Base-by-base conservation (phyloP, 2,797 vertebrate species). In the Monodelphis domestica region DNA sequence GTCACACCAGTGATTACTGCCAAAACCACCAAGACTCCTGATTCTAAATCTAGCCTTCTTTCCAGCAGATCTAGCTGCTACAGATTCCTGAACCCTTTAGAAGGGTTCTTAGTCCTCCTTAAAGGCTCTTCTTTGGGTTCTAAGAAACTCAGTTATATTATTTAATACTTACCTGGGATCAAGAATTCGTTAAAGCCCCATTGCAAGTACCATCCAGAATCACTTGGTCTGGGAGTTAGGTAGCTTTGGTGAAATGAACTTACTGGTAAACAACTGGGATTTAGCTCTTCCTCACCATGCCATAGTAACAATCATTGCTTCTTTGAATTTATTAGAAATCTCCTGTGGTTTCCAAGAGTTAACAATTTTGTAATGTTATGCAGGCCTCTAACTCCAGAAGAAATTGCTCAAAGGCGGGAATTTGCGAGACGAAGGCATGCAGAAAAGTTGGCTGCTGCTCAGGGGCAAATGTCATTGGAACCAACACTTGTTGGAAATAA, bases 321-420 rank as follows among this genome's bases (percentile, higher is more conserved):
- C 12, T 93, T 51, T 84, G 7, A 29, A n/a, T 63, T 78, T 90
- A 53, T 91, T 90, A 90, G 87, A 7, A 94, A 70, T 53, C 53
- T 26, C 87, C 3, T 91, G 7, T 1, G 1, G 29, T 53, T 90
- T 89, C 84, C 55, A 92, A 94, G 57, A 59, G 1, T 1, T 96
- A 53, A 92, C 95, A 0, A 88, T 91, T 93, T 90, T 56, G 87
- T 92, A 96, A 89, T 90, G 1, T 17, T 90, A 92, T 11, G 0
- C 87, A 99, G 99, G 96, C 99, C 99, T 3, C 98, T 99, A 98
- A 99, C 99, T 91, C 99, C 98, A 93, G 99, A 99, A 94, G 99
- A 99, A 98, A 99, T 99, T 17, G 97, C 98, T 38, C 98, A 99
- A 97, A 98, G 99, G 54, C 98, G 98, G 14, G 99, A 99, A 38